Evolutionary conservation across 2,113 vertebrate genomes (phyloP), one percentile per base, ranked within the genome.

Genomic region (Mesocricetus auratus): DNA sequence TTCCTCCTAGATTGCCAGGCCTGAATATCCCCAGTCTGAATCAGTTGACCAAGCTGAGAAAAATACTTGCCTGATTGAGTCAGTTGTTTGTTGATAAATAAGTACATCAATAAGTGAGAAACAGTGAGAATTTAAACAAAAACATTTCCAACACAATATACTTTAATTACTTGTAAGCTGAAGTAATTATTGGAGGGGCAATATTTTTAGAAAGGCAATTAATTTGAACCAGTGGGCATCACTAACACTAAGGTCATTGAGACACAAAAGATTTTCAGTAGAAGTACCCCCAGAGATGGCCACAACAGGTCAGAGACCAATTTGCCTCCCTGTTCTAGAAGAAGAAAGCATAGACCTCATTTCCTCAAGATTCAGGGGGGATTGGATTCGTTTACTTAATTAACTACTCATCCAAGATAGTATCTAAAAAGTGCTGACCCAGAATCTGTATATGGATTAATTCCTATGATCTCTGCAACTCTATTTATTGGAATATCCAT

Each of bases 371-470:
- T 73, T 69, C 26, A 53, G 7, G 95, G 89, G 89, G 89, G 94
- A 97, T 3, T 95, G 89, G 92, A 96, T 96, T 94, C 93, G 95
- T 97, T 97, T 94, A 95, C 95, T 97, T 98, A 97, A 97, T 98
- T 97, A 98, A 96, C 95, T 95, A 94, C 97, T 96, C 97, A 97
- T 81, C 96, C 88, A 68, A 73, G 91, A 97, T 74, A 85, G 91
- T 39, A 92, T 90, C 94, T 97, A 86, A 94, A 96, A 98, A 96
- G 83, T 89, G 89, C 90, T 97, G 97, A 98, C 85, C 42, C 74
- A 10, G 88, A 92, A 97, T 94, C 93, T 97, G 94, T 78, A 96
- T 91, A 58, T 73, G 69, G 94, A 95, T 1, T 93, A 95, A 58
- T 96, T 92, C 85, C 77, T 92, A 36, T 15, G 91, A 95, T 87